Conservation (phyloP, 2,797 vertebrate species). For the Garrulus glandarius region DNA sequence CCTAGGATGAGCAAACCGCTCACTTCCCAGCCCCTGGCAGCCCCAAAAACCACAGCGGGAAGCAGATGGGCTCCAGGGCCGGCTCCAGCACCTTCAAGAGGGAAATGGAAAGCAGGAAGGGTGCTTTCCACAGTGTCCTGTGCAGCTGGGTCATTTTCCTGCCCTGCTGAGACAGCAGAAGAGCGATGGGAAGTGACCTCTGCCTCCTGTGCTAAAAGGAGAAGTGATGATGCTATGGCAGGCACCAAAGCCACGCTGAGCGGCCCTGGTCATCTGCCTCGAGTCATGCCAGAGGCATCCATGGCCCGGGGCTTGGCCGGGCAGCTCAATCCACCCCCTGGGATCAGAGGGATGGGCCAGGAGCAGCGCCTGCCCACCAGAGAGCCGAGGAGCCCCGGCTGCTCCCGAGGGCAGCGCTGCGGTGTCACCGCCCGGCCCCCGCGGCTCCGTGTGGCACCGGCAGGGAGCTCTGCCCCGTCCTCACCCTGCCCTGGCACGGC, state of each 20-base stretch:
- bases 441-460: not conserved
- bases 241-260: not conserved
- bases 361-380: not conserved
- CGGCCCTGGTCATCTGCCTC: not conserved
- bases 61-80: not conserved
- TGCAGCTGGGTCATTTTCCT: not conserved
- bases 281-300: not conserved
- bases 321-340: not conserved
- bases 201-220: not conserved
- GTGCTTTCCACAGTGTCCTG: not conserved
- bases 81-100: not conserved
- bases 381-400: not conserved
- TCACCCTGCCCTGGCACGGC: not conserved
- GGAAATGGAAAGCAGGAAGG: not conserved
- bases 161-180: not conserved
- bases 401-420: not conserved
- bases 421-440: not conserved
- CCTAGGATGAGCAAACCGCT: not conserved
- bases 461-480: not conserved
- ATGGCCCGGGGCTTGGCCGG: rapidly evolving
- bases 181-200: constrained; percentile 2
- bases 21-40: not conserved
- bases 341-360: not conserved
- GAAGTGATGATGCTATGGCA: not conserved
- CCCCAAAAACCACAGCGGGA: not conserved